A percentile compares a stretch with the other conserved stretches of the same genome.
Conservation (phyloP, 1,140 invertebrate species). For the Saxidomus purpurata region DNA sequence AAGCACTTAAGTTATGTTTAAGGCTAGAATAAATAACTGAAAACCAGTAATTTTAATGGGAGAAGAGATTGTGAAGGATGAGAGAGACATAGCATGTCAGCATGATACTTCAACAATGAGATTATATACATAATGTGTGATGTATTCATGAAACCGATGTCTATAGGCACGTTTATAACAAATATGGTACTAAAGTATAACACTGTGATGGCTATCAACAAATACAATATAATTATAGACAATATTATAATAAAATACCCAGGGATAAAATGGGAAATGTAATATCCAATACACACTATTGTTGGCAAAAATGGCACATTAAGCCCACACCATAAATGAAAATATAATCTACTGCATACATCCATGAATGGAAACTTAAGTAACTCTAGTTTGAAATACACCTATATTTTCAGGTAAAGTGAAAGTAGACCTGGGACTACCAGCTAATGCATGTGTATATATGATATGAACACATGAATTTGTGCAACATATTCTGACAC, state of each 20-base stretch:
- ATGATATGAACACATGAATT: background rate
- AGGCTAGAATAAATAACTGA: no score
- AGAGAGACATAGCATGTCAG: no score
- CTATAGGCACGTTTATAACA: slow-evolving; percentile 18
- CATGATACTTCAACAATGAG: slow-evolving; percentile 13
- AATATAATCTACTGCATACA: background rate
- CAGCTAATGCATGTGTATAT: background rate
- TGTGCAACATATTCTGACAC: background rate
- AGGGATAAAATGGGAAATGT: slow-evolving; percentile 12
- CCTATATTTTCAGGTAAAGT: no score
- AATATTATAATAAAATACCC: slow-evolving; percentile 44
- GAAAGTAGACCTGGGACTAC: no score
- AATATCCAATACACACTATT: slow-evolving; percentile 31
- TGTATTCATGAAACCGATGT: background rate
- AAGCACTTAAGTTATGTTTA: no score
- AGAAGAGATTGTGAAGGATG: no score
- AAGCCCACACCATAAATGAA: slow-evolving; percentile 44
- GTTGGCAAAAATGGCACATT: slow-evolving; percentile 47
- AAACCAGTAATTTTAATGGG: no score
- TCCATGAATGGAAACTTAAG: background rate
- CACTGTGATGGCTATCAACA: background rate
- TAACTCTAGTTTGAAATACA: background rate
- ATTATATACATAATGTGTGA: slow-evolving; percentile 9
- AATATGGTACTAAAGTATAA: background rate
- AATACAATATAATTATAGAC: slow-evolving; percentile 40